Evolutionary conservation across 2,797 vertebrate species (phyloP).

Genomic region (Darevskia mixta): DNA sequence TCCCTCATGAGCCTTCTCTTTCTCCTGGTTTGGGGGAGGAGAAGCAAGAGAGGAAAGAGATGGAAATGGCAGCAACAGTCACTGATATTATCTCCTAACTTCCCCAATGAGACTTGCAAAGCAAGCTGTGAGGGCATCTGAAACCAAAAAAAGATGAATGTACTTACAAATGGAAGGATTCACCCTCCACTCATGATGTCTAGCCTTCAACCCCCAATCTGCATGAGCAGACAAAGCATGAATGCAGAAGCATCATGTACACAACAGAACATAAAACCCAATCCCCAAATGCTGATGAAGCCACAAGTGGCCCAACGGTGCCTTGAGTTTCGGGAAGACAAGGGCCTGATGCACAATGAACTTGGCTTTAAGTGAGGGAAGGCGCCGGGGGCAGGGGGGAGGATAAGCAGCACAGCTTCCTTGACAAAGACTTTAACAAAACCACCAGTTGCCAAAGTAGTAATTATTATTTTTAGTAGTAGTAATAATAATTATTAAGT

Average conservation of each 20-base stretch:
- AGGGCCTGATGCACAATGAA: too few relatives aligned
- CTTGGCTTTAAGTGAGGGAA: too few relatives aligned
- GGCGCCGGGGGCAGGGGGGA: neutral
- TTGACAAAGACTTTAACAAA: neutral
- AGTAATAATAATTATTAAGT: too few relatives aligned
- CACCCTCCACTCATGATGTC: neutral
- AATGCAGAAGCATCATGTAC: neutral
- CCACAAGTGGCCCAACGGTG: neutral
- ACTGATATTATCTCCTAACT: neutral
- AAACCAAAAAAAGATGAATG: too few relatives aligned
- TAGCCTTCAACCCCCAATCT: too few relatives aligned
- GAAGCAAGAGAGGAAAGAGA: neutral
- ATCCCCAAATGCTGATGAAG: neutral
- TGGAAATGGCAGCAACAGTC: neutral
- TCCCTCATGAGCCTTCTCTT: conserved; percentile 95
- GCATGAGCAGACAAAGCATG: neutral
- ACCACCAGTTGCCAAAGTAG: neutral
- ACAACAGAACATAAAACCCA: neutral
- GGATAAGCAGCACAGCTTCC: neutral
- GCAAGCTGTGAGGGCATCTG: neutral
- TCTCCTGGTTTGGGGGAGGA: conserved; percentile 83
- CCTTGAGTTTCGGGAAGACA: neutral
- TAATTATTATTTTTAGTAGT: too few relatives aligned
- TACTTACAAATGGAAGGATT: neutral
- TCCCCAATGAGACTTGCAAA: neutral